Evolutionary conservation across 30 jellyfish, hydroid and myxozoan genomes (phyloP).

Genomic region (Euphysa ruthae): DNA sequence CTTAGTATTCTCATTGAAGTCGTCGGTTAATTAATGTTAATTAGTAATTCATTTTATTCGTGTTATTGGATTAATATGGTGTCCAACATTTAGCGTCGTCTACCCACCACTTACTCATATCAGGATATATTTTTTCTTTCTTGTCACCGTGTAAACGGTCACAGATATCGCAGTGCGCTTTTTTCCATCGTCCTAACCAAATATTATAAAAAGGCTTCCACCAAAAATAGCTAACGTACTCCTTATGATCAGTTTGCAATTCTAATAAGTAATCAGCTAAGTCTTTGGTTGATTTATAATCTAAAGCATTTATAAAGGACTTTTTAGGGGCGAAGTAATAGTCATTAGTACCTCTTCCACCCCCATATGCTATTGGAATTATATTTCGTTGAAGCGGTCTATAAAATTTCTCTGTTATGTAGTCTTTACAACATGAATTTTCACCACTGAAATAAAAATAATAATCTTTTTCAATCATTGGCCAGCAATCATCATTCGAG

Average conservation of each 20-base stretch:
- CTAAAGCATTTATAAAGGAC: slow-evolving; percentile 1
- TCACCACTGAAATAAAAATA: slow-evolving; percentile 19
- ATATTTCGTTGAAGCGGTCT: not conserved
- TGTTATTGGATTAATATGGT: too few relatives aligned
- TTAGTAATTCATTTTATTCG: too few relatives aligned
- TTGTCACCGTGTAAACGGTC: not conserved
- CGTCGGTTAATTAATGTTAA: too few relatives aligned
- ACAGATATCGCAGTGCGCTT: slow-evolving; percentile 13
- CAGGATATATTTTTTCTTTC: not conserved
- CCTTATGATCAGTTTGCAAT: not conserved
- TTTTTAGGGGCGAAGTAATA: slow-evolving; percentile 4
- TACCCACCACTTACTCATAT: slow-evolving; percentile 14
- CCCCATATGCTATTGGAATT: slow-evolving; percentile 8
- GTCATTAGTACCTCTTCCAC: not conserved
- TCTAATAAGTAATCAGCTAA: not conserved
- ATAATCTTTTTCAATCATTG: not conserved
- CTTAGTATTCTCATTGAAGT: too few relatives aligned
- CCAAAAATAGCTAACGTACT: slow-evolving; percentile 10
- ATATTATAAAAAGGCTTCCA: slow-evolving; percentile 18
- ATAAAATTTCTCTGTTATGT: slow-evolving; percentile 21
- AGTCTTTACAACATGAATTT: slow-evolving; percentile 20
- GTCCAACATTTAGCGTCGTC: not conserved
- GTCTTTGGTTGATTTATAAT: not conserved
- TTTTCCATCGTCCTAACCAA: slow-evolving; percentile 19
- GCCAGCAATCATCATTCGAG: not conserved